Percentiles rank a stretch among this genome's conserved stretches.
Conservation (phyloP, 2,888 invertebrate genomes). For the Erannis defoliaria region DNA sequence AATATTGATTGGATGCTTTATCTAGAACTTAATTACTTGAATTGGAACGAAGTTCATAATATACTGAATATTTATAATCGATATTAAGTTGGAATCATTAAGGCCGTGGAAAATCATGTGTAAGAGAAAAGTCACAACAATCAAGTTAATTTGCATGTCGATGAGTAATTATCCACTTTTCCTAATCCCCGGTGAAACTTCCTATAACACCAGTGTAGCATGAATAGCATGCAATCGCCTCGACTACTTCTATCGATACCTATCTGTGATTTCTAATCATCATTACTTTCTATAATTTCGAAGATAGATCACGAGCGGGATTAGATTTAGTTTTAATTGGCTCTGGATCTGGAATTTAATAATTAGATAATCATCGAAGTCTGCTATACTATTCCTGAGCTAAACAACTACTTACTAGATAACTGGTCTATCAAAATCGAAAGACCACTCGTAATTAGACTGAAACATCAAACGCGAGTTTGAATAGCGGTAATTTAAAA, state of each 20-base stretch:
- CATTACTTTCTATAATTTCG: slow-evolving; percentile 39
- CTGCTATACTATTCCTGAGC: neutral
- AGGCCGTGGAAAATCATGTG: no score
- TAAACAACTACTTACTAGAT: neutral
- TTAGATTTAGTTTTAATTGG: slow-evolving; percentile 26
- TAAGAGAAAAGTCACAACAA: neutral
- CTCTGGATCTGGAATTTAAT: slow-evolving; percentile 4
- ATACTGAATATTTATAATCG: no score
- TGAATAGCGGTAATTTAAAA: neutral
- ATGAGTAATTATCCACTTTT: slow-evolving; percentile 62
- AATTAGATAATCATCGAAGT: neutral
- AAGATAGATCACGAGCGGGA: slow-evolving; percentile 15
- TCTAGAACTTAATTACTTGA: no score
- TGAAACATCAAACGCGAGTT: neutral
- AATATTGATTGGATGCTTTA: slow-evolving; percentile 11
- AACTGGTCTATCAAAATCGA: neutral
- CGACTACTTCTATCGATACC: slow-evolving; percentile 44
- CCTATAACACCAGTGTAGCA: slow-evolving; percentile 53
- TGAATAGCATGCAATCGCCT: slow-evolving; percentile 59
- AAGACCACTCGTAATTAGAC: neutral
- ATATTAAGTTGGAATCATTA: no score
- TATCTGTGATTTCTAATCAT: slow-evolving; percentile 40
- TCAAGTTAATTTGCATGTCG: slow-evolving; percentile 25
- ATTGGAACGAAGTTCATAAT: no score
- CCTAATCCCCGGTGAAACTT: slow-evolving; percentile 63